Conservation (phyloP, 2,888 invertebrate genomes). For the Limenitis arthemis region DNA sequence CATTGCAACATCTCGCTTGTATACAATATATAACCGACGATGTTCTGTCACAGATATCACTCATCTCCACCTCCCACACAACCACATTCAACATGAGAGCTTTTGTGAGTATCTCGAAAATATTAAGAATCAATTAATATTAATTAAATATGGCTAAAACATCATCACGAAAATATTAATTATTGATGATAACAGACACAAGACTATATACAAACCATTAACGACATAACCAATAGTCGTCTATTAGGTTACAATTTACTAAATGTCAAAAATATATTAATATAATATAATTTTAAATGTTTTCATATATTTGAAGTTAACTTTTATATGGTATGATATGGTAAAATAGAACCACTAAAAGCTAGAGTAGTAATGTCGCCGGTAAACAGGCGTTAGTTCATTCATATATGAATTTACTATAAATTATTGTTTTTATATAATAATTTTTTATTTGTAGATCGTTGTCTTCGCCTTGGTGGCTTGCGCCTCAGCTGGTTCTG, state of each 20-base stretch:
- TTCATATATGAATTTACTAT: not conserved
- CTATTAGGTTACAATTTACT: too few relatives aligned
- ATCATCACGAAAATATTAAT: not conserved
- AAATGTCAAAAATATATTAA: too few relatives aligned
- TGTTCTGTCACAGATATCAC: constrained; percentile 3
- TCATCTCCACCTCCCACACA: constrained; percentile 1
- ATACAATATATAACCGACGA: constrained; percentile 8
- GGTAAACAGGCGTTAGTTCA: not conserved
- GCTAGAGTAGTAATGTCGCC: not conserved
- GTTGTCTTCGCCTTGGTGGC: constrained; percentile 17
- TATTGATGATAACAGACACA: not conserved
- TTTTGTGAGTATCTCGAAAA: constrained; percentile 27
- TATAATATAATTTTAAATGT: not conserved
- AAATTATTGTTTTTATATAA: not conserved
- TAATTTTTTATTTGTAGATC: constrained; percentile 6
- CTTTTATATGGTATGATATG: too few relatives aligned
- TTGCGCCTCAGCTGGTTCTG: constrained; percentile 12
- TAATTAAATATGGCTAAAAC: too few relatives aligned
- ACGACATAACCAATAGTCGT: too few relatives aligned
- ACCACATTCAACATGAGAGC: constrained; percentile 16
- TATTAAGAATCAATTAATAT: not conserved
- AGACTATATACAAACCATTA: not conserved
- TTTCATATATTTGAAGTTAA: not conserved
- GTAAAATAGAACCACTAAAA: too few relatives aligned
- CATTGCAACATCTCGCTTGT: constrained; percentile 6